These are phyloP conservation scores for Melanotus villosus DNA, from an alignment of 2,888 invertebrate species.

Conservation along the genomic window DNA sequence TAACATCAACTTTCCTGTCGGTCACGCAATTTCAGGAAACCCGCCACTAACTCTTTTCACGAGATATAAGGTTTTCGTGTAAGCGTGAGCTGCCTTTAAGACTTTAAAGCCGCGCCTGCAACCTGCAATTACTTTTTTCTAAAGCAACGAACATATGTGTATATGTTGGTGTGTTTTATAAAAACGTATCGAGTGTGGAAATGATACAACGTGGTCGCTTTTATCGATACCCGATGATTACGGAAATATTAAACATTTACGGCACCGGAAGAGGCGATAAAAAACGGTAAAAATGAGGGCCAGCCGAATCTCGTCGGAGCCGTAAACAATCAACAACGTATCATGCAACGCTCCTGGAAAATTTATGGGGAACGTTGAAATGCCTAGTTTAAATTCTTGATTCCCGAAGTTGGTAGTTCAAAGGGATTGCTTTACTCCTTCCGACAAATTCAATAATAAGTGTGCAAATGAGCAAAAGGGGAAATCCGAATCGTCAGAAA, in stretches of 20 bases:
- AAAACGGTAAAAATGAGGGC: slow-evolving; percentile 16
- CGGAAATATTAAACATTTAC: slow-evolving; percentile 32
- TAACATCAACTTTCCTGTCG: slow-evolving; percentile 26
- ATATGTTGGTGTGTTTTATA: neutral
- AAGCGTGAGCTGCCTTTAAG: slow-evolving; percentile 27
- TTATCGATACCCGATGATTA: slow-evolving; percentile 19
- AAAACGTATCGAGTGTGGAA: too few relatives aligned
- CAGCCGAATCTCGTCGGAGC: slow-evolving; percentile 18
- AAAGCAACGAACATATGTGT: slow-evolving; percentile 1
- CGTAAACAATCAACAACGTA: slow-evolving; percentile 21
- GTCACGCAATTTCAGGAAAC: slow-evolving; percentile 37
- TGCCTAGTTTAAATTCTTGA: slow-evolving; percentile 21
- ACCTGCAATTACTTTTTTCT: slow-evolving; percentile 21
- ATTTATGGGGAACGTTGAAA: slow-evolving; percentile 10
- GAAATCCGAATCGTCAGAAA: slow-evolving; percentile 12
- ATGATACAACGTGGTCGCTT: slow-evolving; percentile 11
- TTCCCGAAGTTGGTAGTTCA: slow-evolving; percentile 17
- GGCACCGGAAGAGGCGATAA: slow-evolving; percentile 20
- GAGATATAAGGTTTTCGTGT: slow-evolving; percentile 27
- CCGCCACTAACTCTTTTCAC: slow-evolving; percentile 24
- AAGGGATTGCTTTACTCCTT: slow-evolving; percentile 10
- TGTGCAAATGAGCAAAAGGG: slow-evolving; percentile 18
- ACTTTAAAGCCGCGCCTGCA: slow-evolving; percentile 28
- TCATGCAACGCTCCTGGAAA: slow-evolving; percentile 12
- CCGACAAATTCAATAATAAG: slow-evolving; percentile 19